Base-by-base conservation (phyloP, 2,888 invertebrate species). In the Sarcophaga rosellei region DNA sequence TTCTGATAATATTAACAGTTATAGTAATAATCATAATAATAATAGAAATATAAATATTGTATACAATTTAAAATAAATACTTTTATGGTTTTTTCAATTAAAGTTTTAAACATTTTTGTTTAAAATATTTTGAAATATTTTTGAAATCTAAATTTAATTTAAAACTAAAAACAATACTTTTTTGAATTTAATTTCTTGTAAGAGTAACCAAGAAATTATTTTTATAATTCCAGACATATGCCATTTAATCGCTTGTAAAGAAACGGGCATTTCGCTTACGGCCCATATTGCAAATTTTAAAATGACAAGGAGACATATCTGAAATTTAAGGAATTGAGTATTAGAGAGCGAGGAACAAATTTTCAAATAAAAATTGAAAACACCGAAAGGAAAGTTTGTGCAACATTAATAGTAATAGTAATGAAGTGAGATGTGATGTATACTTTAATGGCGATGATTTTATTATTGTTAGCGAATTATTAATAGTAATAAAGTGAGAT, bases 231-330 rank as follows among this genome's bases (percentile, higher is more conserved):
- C 8, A 47, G 17, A 20, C 12, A 1, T 15, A 4, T 68, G 44
- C 21, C n/a, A 68, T 70, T 87, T 68, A 85, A 53, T 70, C 68
- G 63, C 78, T 79, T 61, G 53, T 69, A 35, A 88, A 81, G 35
- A 78, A 79, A 45, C 84, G 87, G 68, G 92, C 91, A 85, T 92
- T 93, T 89, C 95, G 93, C 91, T 95, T 95, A 79, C 95, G 94
- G 17, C 95, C 95, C 95, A 95, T 95, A 91, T 95, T 95, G 93
- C 95, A 95, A 86, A 95, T 95, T 93, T 95, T 96, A 92, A 95
- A 95, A 89, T 95, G 95, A 91, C 95, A 96, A 76, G 95, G 94
- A 53, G 95, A 94, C 95, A 95, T 95, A 92, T 95, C 95, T 95
- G 93, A 75, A 94, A 94, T 62, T 45, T 12, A 65, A 53, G 72